Base-by-base conservation (phyloP, 2,888 invertebrate species). In the Parelbella ahira region DNA sequence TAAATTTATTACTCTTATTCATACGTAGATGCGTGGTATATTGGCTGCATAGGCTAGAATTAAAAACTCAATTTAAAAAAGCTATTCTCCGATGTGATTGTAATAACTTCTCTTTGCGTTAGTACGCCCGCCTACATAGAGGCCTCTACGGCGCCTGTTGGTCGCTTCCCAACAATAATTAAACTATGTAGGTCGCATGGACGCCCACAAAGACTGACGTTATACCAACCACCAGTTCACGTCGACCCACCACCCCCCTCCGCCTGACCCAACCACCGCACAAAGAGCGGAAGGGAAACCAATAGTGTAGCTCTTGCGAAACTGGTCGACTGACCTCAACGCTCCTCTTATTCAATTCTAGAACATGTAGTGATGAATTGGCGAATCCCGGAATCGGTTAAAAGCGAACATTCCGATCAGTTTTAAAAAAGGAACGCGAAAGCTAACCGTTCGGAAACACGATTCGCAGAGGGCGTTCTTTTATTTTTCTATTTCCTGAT, bases 121-220 rank as follows among this genome's bases (percentile, higher is more conserved):
- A 64, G 69, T 79, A 71, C 68, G 55, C 54, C 68, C 77, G 71
- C 78, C 80, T 69, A 77, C 77, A 33, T 33, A 52, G 60, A 70
- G 73, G 72, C 72, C 72, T 64, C 63, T 49, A 46, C 59, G 81
- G 83, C 83, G 83, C 82, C 82, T 75, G 71, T 50, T 63, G 68
- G 82, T 71, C 82, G 82, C 76, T 72, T 82, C 82, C 68, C 65
- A 72, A 69, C 72, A 77, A 78, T 78, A 77, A 83, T 83, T 83
- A 79, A 76, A 76, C 72, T 73, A 81, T 81, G 82, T 83, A 77
- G 83, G 83, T 79, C 83, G 79, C 44, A 59, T 61, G 72, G 63
- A 68, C 83, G 79, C 83, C 84, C 76, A 83, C 83, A 73, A 69
- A 66, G 70, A 60, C 60, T 63, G 61, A 60, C 69, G 66, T 65